Evolutionary conservation across 2,888 invertebrate genomes (phyloP), one percentile per base, ranked within the genome.

Genomic region (Ophioninae sp.): DNA sequence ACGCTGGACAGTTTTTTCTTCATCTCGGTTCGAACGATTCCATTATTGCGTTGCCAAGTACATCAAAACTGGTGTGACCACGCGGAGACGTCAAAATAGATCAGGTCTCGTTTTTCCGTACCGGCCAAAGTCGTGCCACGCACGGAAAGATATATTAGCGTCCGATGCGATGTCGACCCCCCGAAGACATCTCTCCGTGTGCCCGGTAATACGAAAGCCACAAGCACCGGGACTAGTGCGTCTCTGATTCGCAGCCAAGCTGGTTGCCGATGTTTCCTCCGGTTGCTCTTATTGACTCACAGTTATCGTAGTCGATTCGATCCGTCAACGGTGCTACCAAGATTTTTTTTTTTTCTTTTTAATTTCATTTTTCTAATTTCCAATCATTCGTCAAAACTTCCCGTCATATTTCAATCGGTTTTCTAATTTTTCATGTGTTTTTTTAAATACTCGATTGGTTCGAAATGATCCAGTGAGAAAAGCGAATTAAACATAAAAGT

Each of bases 11-110:
- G 74, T 50, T 75, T 68, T 23, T 20, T n/a, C n/a, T 44, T 68
- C 7, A 2, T 20, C 21, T 10, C 2, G 6, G 23, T 21, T 10
- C 7, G 21, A 65, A 56, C 8, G 65, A 65, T 75, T 56, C 39
- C 65, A 13, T 21, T n/a, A 57, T 75, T 17, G 56, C 1, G 21
- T 75, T 21, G 56, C 37, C 44, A 23, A 21, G 10, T 64, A 41
- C 39, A 21, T 21, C 6, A 17, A 37, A 37, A 1, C 30, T 21
- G 17, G 21, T 30, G 37, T 50, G 41, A 64, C 65, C 59, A 69
- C 84, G 85, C 86, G 86, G 88, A 88, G 86, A 86, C 87, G 89
- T 91, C 90, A 91, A 91, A 91, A 91, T 91, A 91, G 91, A 91
- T 90, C 86, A 91, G 88, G 86, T 88, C 89, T 90, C 73, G 57